Base-by-base conservation (phyloP, 2,888 invertebrate species). In the Xiphydria camelus region DNA sequence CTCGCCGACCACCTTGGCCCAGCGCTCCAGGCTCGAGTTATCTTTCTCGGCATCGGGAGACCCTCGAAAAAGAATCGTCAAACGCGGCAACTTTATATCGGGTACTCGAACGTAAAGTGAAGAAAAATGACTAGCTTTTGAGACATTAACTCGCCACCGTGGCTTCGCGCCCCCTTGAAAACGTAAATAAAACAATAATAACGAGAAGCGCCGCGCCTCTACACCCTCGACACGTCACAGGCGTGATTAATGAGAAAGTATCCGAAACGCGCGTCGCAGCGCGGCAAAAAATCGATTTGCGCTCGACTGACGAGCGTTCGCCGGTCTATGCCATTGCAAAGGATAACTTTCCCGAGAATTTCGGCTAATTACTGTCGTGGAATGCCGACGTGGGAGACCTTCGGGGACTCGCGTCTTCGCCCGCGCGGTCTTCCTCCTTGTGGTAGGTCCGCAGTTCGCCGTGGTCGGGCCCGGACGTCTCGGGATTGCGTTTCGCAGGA, bases 11-110 rank as follows among this genome's bases (percentile, higher is more conserved):
- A 58, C 39, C 33, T 53, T 55, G 1, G 39, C 41, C 65, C 67
- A 63, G 4, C 40, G 51, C 22, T 65, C 57, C 6, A 62, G 45
- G 21, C 61, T 64, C 21, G 26, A 41, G 9, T 38, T 35, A 21
- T 58, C 48, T 25, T 35, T 31, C 15, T 15, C 18, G 9, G 14
- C 10, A 10, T 17, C 15, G 2, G 34, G 10, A 6, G 15, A 19
- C 34, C 26, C 31, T 36, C 26, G 14, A 18, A 12, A 35, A 29
- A 18, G 14, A 10, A n/a, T 5, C 18, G 22, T 31, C 9, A 7
- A 18, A 15, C 9, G 21, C 31, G 12, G 21, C 12, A 7, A n/a
- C n/a, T n/a, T n/a, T n/a, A 29, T 15, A 15, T 12, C 6, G 29
- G 15, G 29, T 10, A 15, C 34, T 19, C 10, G 18, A n/a, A n/a